Conservation (phyloP, 2,888 invertebrate genomes). For the Tiliacea citrago region DNA sequence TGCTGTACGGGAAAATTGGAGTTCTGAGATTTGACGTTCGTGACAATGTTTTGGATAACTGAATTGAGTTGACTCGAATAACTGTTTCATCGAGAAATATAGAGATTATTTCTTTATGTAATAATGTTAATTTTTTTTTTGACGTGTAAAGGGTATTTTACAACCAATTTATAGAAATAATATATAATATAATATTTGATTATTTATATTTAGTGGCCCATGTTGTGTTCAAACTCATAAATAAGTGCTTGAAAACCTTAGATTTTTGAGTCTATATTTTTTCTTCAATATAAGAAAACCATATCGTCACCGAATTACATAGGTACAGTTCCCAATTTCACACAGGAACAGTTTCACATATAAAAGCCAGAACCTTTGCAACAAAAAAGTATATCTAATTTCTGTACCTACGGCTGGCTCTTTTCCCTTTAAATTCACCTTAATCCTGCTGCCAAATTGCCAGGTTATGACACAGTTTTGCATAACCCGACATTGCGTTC, state of each 20-base stretch:
- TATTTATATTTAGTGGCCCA: not conserved
- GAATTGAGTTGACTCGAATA: not conserved
- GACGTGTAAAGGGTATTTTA: not conserved
- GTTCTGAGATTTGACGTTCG: conserved; percentile 5
- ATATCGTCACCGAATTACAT: not conserved
- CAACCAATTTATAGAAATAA: not conserved
- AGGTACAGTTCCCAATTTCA: no score
- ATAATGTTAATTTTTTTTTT: not conserved
- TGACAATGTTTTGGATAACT: not conserved
- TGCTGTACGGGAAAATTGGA: conserved; percentile 6
- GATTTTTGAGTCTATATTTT: not conserved
- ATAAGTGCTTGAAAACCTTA: not conserved
- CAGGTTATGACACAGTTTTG: conserved; percentile 48
- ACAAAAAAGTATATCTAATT: not conserved
- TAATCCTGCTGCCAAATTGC: conserved; percentile 22
- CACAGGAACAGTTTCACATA: not conserved
- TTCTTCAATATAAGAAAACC: not conserved
- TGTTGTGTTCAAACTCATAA: not conserved
- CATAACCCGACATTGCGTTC: conserved; percentile 40
- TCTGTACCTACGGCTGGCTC: not conserved
- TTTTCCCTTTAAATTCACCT: not conserved
- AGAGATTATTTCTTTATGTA: not conserved
- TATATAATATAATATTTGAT: not conserved
- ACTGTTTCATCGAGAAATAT: no score
- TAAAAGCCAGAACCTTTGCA: not conserved